phyloP scores from a whole-genome alignment of 2,113 vertebrate genomes.

The Oreochromis aureus region DNA sequence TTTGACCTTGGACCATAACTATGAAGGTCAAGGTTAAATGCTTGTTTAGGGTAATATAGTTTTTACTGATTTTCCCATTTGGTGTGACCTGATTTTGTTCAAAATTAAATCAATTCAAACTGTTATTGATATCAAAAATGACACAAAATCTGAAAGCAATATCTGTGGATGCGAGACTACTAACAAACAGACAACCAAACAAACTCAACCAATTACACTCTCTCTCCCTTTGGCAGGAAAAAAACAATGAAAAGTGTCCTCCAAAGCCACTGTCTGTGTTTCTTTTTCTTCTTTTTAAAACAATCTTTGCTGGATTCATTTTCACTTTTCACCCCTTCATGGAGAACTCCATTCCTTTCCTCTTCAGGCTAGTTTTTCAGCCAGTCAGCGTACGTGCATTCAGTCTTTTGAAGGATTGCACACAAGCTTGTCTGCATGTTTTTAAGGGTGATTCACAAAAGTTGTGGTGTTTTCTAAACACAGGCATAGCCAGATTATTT shows the following conservation, averaged over 20 bases:
- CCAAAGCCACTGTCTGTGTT: background rate
- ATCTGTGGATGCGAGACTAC: background rate
- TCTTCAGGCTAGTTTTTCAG: background rate
- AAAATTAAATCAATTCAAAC: background rate
- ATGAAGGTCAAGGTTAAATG: background rate
- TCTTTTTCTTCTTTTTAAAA: background rate
- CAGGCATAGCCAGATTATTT: background rate
- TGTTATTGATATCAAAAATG: background rate
- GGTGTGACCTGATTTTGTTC: background rate
- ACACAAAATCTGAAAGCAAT: background rate
- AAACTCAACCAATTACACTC: background rate
- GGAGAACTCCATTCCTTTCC: background rate
- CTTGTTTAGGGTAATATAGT: background rate
- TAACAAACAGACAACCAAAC: background rate
- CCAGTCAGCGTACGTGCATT: background rate
- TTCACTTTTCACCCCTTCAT: background rate
- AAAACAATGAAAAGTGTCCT: background rate
- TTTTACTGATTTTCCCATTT: background rate
- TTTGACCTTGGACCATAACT: background rate
- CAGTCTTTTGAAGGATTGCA: background rate
- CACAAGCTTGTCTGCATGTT: background rate
- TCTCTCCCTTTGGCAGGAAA: background rate
- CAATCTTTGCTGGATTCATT: background rate
- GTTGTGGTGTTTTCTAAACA: background rate
- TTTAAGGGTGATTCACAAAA: background rate